Evolutionary conservation across 2,797 vertebrate genomes (phyloP), one percentile per base, ranked within the genome.

Genomic region (Spondyliosoma cantharus): DNA sequence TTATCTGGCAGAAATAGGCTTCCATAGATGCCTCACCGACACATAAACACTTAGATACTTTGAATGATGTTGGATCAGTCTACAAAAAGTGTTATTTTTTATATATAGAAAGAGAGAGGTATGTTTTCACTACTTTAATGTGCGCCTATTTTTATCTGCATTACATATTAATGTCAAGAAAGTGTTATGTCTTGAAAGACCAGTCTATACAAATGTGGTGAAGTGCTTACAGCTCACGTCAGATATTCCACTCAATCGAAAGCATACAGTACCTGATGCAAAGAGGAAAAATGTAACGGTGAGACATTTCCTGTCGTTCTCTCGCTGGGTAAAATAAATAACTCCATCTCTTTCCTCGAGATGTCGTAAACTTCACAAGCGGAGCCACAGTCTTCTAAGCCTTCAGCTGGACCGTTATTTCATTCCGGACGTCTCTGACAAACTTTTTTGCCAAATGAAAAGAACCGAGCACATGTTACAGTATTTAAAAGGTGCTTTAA

Each of bases 291-390:
- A 67, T 56, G 15, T 76, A 83, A 78, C 52, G 25, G 20, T 54
- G 66, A 81, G 62, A 85, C 71, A 70, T 85, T 89, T 85, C 76
- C 86, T 87, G 80, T 83, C 69, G 81, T 86, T 75, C 72, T 71
- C 67, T 88, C 32, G 2, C 24, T 24, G n/a, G 62, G 76, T 85
- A 86, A 86, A 87, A 84, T 86, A 89, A 89, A 90, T 82, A 86
- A 80, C 45, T 78, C 46, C 37, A 37, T 71, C 68, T 64, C 22
- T 78, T 48, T 62, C 52, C 66, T 78, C 0, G 24, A 86, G 68
- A 90, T 80, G 82, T 88, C 42, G 46, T 91, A 91, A 90, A 90
- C 68, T 50, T 85, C 85, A 72, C 65, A 68, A 80, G 69, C 16
- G 15, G 45, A 89, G 76, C 76, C 74, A 70, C 72, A 69, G 62